These are phyloP conservation scores for Reinhardtius hippoglossoides DNA, from an alignment of 2,113 vertebrate species.

Conservation along the genomic window DNA sequence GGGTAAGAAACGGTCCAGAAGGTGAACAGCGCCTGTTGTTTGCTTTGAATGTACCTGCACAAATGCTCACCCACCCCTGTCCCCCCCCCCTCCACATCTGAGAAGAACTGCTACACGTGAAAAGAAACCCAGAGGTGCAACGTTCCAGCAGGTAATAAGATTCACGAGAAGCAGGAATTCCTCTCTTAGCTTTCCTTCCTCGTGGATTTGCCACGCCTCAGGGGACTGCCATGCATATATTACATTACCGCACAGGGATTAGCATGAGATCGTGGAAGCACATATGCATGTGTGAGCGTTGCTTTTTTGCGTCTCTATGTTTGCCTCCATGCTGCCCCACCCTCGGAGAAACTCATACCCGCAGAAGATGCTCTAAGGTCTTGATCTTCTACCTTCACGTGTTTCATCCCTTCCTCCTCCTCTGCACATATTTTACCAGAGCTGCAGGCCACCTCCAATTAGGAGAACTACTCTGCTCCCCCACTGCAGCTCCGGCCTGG, in stretches of 20 bases:
- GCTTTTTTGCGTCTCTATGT: not conserved
- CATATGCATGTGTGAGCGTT: slow-evolving; percentile 1
- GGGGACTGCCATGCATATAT: slow-evolving; percentile 52
- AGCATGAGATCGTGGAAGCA: slow-evolving; percentile 22
- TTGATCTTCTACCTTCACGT: slow-evolving; percentile 15
- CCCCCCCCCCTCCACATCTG: not conserved
- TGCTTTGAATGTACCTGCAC: slow-evolving; percentile 38
- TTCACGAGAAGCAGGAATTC: slow-evolving; percentile 47
- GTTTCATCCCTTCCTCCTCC: slow-evolving; percentile 1
- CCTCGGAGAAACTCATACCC: slow-evolving; percentile 19
- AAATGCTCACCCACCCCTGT: slow-evolving; percentile 14
- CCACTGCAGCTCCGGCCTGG: slow-evolving; percentile 16
- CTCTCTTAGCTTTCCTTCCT: slow-evolving; percentile 45
- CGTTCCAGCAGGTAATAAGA: slow-evolving; percentile 57
- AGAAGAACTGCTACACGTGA: slow-evolving; percentile 22
- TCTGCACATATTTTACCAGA: slow-evolving; percentile 7
- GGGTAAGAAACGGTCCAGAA: slow-evolving; percentile 33
- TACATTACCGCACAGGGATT: slow-evolving; percentile 50
- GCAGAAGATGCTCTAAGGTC: slow-evolving; percentile 18
- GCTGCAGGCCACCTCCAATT: slow-evolving; percentile 46
- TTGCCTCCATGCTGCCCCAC: slow-evolving; percentile 5
- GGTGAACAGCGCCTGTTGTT: slow-evolving; percentile 30
- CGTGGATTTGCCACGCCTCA: slow-evolving; percentile 35
- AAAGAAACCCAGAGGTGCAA: slow-evolving; percentile 9
- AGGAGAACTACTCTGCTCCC: slow-evolving; percentile 1